Evolutionary conservation across 2,888 invertebrate genomes (phyloP).

Genomic region (Dioctria linearis): DNA sequence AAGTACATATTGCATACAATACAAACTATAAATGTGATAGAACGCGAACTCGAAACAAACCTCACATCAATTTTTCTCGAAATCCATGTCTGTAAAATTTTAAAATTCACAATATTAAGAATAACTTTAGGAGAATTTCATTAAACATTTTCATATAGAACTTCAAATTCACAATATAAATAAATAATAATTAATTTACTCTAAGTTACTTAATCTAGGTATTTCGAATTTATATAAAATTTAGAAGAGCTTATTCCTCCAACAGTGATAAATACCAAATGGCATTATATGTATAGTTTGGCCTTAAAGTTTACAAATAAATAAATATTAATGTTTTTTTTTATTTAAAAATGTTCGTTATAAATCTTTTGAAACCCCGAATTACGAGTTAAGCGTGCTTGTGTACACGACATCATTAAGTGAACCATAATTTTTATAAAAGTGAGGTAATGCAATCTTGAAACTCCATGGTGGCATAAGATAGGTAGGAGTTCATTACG

Average conservation of each 20-base stretch:
- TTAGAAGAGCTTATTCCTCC: slow-evolving; percentile 23
- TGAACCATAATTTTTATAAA: too few relatives aligned
- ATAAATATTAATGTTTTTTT: not conserved
- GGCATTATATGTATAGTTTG: not conserved
- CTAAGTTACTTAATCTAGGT: too few relatives aligned
- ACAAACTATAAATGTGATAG: too few relatives aligned
- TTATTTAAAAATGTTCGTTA: slow-evolving; percentile 21
- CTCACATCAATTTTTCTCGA: not conserved
- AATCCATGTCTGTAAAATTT: not conserved
- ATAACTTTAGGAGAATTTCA: slow-evolving; percentile 6
- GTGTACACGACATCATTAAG: too few relatives aligned
- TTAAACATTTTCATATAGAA: slow-evolving; percentile 17
- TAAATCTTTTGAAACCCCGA: slow-evolving; percentile 13
- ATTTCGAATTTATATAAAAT: slow-evolving; percentile 18
- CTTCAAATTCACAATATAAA: slow-evolving; percentile 27
- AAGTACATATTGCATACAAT: too few relatives aligned
- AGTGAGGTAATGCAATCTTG: too few relatives aligned
- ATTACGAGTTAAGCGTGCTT: too few relatives aligned
- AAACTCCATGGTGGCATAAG: too few relatives aligned
- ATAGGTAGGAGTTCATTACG: too few relatives aligned
- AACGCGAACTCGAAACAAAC: too few relatives aligned
- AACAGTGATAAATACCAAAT: not conserved
- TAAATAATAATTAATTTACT: not conserved
- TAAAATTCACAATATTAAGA: slow-evolving; percentile 1
- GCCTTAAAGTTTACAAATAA: slow-evolving; percentile 23